These are phyloP conservation scores for Collichthys lucidus DNA, from an alignment of 2,113 vertebrate genomes.

Conservation along the genomic window DNA sequence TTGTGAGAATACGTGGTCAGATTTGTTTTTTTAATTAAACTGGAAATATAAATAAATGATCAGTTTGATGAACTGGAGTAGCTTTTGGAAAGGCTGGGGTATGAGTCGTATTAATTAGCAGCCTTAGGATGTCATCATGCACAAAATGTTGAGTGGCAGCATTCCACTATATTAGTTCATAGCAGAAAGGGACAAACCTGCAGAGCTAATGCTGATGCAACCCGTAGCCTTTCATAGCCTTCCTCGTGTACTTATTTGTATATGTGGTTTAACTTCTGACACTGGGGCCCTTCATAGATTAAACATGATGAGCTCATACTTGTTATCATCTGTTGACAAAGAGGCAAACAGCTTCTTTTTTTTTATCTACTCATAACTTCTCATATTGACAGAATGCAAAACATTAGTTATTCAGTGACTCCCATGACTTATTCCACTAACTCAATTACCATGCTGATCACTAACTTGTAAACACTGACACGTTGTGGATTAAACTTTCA, in stretches of 20 bases:
- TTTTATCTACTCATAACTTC: background rate
- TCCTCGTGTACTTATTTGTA: constrained; percentile 42
- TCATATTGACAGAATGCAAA: constrained; percentile 34
- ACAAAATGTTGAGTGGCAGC: background rate
- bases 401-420: constrained; percentile 14
- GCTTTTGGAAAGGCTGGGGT: background rate
- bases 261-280: constrained; percentile 28
- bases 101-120: background rate
- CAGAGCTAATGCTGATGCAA: constrained; percentile 12
- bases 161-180: background rate
- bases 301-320: constrained; percentile 9
- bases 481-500: background rate
- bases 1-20: background rate
- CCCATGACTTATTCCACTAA: background rate
- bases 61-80: background rate
- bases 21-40: constrained; percentile 7
- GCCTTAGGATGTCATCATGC: background rate
- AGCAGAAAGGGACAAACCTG: constrained; percentile 15
- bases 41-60: background rate
- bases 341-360: background rate
- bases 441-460: background rate
- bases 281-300: constrained; percentile 1
- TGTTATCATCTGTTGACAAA: constrained; percentile 15
- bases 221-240: constrained; percentile 1
- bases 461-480: background rate